Conservation (phyloP, 1,140 invertebrate species). For the Drosophila pallidifrons region DNA sequence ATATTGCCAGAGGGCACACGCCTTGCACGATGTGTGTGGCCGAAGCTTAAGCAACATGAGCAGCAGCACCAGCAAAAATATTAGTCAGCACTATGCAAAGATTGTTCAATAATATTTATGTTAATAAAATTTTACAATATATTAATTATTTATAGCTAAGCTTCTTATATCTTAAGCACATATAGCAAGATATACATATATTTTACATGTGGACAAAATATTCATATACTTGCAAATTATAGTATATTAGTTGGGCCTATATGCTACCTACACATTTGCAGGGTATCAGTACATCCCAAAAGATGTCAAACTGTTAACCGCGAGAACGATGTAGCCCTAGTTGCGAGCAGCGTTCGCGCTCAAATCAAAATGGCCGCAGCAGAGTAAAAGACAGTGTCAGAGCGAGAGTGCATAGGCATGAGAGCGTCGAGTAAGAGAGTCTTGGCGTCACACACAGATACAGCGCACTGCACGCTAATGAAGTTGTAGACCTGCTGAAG, state of each 20-base stretch:
- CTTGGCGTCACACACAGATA: conserved; percentile 32
- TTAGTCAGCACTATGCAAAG: conserved; percentile 31
- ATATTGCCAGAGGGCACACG: conserved; percentile 39
- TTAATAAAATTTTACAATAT: too few species aligned
- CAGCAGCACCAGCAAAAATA: conserved; percentile 28
- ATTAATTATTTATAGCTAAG: too few species aligned
- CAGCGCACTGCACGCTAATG: conserved; percentile 52
- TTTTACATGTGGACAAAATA: too few species aligned
- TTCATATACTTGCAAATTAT: neutral
- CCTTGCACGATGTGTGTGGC: conserved; percentile 59
- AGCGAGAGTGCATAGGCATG: conserved; percentile 27
- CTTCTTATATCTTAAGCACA: too few species aligned
- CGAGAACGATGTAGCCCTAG: conserved; percentile 39
- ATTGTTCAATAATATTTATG: conserved; percentile 2
- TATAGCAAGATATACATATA: too few species aligned
- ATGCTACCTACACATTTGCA: neutral
- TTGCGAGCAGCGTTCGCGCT: conserved; percentile 38
- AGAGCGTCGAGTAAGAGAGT: conserved; percentile 24
- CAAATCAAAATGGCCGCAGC: conserved; percentile 76
- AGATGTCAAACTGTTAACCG: conserved; percentile 51
- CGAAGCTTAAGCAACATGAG: conserved; percentile 28
- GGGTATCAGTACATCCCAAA: conserved; percentile 25
- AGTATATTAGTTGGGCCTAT: neutral
- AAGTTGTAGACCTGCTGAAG: conserved; percentile 66
- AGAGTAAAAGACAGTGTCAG: conserved; percentile 26